Evolutionary conservation across 2,113 vertebrate species (phyloP), one percentile per base, ranked within the genome.

Genomic region (Neomonachus schauinslandi): DNA sequence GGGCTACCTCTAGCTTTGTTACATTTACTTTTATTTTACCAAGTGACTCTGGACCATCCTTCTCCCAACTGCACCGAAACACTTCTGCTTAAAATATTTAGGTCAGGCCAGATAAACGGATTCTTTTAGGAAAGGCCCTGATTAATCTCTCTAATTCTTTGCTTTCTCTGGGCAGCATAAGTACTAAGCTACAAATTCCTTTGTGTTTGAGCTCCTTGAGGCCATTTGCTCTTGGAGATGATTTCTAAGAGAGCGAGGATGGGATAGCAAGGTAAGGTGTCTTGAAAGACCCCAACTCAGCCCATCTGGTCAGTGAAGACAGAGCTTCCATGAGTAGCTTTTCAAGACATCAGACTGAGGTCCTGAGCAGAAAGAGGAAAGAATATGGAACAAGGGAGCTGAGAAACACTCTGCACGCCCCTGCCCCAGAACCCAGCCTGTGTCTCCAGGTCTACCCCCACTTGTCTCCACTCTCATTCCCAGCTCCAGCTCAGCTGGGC

Each of bases 91-190:
- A 87, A 95, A 97, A 96, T 97, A 97, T 98, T 97, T 97, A 96
- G 94, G 98, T 98, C 98, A 98, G 87, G 88, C 69, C 91, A 96
- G 91, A 97, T 91, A 96, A 97, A 97, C 91, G 89, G 53, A 94
- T 95, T 96, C 88, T 96, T 97, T 97, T 89, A 95, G 88, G 77
- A 88, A 97, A 85, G 93, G 91, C 84, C 76, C 57, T 42, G 89
- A 93, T 97, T 97, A 97, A 97, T 93, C 95, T 94, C 81, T 36
- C 94, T 94, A 97, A 95, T 97, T 97, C 95, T 96, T 96, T 86
- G 96, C 95, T 96, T 94, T 92, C 96, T 91, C 82, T 36, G 84
- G 84, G 97, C 88, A 94, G 92, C 92, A 92, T 21, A 81, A 92
- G 94, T 65, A 72, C 93, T 94, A 97, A 96, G 80, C 94, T 51